These are phyloP conservation scores for Hymenopus coronatus DNA, from an alignment of 2,888 invertebrate species.

Conservation along the genomic window DNA sequence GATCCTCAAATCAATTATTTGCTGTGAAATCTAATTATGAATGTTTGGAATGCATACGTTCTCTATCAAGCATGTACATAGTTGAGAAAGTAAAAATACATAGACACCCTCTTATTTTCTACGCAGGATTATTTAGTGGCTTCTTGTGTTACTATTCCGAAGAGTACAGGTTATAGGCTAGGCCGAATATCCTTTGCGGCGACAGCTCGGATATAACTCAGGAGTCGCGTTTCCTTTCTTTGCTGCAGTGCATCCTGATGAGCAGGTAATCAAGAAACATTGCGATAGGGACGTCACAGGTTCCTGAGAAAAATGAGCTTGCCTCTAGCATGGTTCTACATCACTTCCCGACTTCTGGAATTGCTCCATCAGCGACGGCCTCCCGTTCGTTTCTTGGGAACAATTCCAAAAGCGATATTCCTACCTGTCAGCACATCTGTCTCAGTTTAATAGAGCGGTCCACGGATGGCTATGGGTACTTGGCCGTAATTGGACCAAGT, in stretches of 20 bases:
- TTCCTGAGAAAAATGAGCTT: neutral
- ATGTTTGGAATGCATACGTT: no score
- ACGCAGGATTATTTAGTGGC: no score
- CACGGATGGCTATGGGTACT: neutral
- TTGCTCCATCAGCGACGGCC: neutral
- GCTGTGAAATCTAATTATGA: no score
- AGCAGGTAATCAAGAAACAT: neutral
- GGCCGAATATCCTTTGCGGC: no score
- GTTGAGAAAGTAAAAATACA: no score
- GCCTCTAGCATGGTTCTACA: neutral
- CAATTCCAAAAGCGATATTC: neutral
- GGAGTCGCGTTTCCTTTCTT: neutral
- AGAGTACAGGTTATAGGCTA: no score
- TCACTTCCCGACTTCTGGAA: neutral
- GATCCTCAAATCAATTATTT: no score
- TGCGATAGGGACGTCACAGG: neutral
- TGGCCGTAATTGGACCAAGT: neutral
- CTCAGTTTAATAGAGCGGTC: neutral
- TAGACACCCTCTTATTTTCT: no score
- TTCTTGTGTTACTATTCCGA: no score
- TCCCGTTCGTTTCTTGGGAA: neutral
- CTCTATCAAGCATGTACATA: no score
- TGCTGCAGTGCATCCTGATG: neutral
- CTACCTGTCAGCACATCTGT: neutral
- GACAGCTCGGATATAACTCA: neutral